Evolutionary conservation across 2,113 vertebrate genomes (phyloP), one percentile per base, ranked within the genome.

Genomic region (Anarrhichthys ocellatus): DNA sequence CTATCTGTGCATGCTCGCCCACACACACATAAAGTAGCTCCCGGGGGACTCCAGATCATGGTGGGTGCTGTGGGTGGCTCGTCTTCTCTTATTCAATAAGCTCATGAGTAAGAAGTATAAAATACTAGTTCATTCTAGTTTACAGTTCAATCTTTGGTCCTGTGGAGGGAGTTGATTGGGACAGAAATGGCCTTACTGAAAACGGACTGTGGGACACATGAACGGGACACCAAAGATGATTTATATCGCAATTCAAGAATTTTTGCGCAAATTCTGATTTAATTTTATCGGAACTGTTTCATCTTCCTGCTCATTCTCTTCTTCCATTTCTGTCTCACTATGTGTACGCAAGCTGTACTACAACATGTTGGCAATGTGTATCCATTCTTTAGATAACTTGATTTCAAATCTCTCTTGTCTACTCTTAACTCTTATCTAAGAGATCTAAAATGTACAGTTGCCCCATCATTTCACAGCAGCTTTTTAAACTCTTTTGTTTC

Each of bases 401-500:
- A 62, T 62, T 18, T 34, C 29, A 58, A 29, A 29, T 52, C 18
- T 8, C 9, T 9, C 11, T 52, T 29, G 29, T 59, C 13, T 59
- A 17, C 32, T 50, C 13, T 27, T 17, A n/a, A 58, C 24, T 36
- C 29, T 29, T 32, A 67, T 22, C 18, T 9, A 15, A 73, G 54
- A 68, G 20, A 63, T 54, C 56, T 38, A 29, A 64, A 18, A 52
- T 61, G 11, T 34, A 17, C 6, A 63, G 15, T 29, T 68, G 66
- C 27, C 17, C 27, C 13, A 9, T 58, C 36, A 63, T 81, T 50
- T 79, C 17, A 38, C 54, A 73, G 44, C 66, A 50, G 14, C 59
- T 78, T 71, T 70, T 81, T 54, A 24, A 71, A 14, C 18, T 74
- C 58, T 79, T 73, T 70, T 76, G 67, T 81, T 67, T 69, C 52